Evolutionary conservation across 1,140 invertebrate genomes (phyloP), one percentile per base, ranked within the genome.

Genomic region (Drosophila persimilis): DNA sequence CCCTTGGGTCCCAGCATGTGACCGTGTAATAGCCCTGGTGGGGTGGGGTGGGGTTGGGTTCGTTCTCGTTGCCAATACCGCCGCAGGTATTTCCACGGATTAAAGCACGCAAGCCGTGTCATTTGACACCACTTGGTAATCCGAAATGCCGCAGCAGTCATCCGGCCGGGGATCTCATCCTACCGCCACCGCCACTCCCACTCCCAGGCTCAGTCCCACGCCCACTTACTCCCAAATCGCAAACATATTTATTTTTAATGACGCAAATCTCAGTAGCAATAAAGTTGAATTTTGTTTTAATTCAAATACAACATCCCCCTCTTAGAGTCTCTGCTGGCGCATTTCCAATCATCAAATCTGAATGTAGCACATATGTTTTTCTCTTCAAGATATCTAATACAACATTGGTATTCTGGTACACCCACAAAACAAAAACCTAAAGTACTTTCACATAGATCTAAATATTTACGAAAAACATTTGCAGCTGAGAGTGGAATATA

Each of bases 61-160:
- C 29, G 35, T 3, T 2, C 11, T 39, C 35, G 66, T 72, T 71
- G 71, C 65, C 83, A 60, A 44, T 64, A 64, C 54, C 43, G 83
- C 83, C 83, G 84, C 83, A 88, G 83, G 83, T 81, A 88, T 88
- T 88, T 88, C 78, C 62, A 89, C 75, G 79, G 79, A 88, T 88
- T 88, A 88, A 89, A 79, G 79, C 78, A 88, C 84, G 78, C 75
- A 79, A 86, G 77, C 83, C 75, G 61, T 88, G 83, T 88, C 79
- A 88, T 88, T 83, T 88, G 83, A 88, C 83, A 88, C 83, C 84
- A 89, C 75, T 83, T 79, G 65, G 84, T 79, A 86, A 83, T 83
- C 83, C 73, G 76, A 88, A 88, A 86, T 83, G 83, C 71, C 78
- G 48, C 70, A 75, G 77, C 66, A 69, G 61, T 66, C 57, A 51